Evolutionary conservation across 2,113 vertebrate species (phyloP).

Genomic region (Psophia crepitans): DNA sequence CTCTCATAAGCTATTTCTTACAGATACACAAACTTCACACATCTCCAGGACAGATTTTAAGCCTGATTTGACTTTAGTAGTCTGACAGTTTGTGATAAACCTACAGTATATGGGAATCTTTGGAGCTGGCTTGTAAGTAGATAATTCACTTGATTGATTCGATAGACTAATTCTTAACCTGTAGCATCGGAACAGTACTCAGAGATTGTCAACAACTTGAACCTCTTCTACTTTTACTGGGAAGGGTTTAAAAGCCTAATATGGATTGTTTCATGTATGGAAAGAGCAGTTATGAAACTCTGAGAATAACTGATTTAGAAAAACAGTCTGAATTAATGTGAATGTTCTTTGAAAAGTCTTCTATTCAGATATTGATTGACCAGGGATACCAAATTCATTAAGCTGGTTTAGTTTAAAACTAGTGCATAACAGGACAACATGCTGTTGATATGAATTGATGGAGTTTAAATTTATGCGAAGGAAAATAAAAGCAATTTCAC

Average conservation of each 20-base stretch:
- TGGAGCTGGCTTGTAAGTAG: background rate
- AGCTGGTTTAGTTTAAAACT: background rate
- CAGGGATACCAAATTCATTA: background rate
- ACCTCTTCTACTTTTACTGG: background rate
- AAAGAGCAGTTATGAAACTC: background rate
- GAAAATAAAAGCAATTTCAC: background rate
- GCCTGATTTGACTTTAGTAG: constrained; percentile 3
- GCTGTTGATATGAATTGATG: background rate
- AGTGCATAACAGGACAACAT: background rate
- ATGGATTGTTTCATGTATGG: background rate
- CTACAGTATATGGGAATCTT: background rate
- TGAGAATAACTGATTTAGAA: background rate
- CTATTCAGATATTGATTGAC: background rate
- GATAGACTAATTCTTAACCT: background rate
- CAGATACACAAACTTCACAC: background rate
- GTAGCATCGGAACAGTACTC: background rate
- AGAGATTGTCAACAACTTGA: background rate
- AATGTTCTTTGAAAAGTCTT: background rate
- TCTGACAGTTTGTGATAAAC: background rate
- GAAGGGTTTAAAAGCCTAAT: background rate
- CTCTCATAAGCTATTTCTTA: background rate
- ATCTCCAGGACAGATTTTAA: constrained; percentile 8
- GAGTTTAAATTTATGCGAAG: background rate
- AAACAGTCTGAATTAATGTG: background rate
- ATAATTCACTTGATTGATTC: background rate